phyloP scores from a whole-genome alignment of 2,888 invertebrate species.

The Rhamphomyia laevipes region DNA sequence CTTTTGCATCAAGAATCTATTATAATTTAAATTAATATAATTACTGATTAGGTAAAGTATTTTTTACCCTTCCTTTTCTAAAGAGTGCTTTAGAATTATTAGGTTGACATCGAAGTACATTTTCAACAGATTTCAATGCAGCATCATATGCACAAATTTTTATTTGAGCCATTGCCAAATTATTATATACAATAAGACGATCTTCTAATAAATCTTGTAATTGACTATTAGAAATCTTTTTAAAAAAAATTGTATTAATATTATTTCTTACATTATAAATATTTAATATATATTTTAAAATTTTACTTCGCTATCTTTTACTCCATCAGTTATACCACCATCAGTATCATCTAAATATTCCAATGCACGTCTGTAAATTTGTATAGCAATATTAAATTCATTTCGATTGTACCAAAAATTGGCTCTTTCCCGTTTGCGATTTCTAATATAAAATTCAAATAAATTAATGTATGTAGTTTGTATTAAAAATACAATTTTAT shows the following conservation, averaged over 20 bases:
- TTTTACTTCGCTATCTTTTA: constrained; percentile 39
- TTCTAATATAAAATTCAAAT: constrained; percentile 38
- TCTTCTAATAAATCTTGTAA: constrained; percentile 62
- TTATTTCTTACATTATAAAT: not conserved
- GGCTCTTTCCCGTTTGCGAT: constrained; percentile 69
- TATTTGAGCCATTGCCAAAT: constrained; percentile 85
- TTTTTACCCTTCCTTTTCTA: constrained; percentile 60
- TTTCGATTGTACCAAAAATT: constrained; percentile 83
- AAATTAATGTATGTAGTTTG: not conserved
- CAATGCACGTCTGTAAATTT: constrained; percentile 74
- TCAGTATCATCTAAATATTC: constrained; percentile 67
- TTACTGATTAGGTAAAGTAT: not conserved
- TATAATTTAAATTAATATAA: constrained; percentile 7
- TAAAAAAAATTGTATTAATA: constrained; percentile 12
- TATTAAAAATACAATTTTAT: no score
- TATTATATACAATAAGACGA: constrained; percentile 75
- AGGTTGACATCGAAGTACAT: constrained; percentile 74
- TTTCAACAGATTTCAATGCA: constrained; percentile 70
- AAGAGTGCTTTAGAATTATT: constrained; percentile 83
- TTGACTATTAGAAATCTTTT: constrained; percentile 44
- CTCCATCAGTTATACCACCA: constrained; percentile 49
- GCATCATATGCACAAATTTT: constrained; percentile 77
- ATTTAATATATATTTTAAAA: no score
- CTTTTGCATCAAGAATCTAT: constrained; percentile 54
- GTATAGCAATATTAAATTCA: constrained; percentile 70